Evolutionary conservation across 1,140 invertebrate species (phyloP).

Genomic region (Brachionus rotundiformis): DNA sequence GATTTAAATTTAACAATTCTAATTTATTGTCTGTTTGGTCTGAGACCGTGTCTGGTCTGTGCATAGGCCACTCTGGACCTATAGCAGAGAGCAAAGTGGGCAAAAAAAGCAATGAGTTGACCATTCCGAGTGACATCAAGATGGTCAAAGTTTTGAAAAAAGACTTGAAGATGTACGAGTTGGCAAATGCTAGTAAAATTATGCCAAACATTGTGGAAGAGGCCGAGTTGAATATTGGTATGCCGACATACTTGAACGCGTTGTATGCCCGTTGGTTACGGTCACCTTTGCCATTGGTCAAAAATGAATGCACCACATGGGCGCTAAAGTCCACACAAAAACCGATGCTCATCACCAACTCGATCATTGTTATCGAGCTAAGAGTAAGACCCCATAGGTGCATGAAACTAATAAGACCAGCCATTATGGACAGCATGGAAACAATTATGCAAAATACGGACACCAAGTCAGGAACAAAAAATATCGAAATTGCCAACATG

Average conservation of each 20-base stretch:
- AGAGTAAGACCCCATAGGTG: constrained; percentile 89
- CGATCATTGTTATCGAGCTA: constrained; percentile 97
- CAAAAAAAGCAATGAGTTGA: constrained; percentile 86
- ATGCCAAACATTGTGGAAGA: constrained; percentile 88
- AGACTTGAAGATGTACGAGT: constrained; percentile 94
- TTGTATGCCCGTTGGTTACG: constrained; percentile 74
- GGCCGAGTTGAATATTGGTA: constrained; percentile 91
- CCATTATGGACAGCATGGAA: constrained; percentile 89
- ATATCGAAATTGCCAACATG: constrained; percentile 93
- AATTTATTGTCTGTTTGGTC: no score
- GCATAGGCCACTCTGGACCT: constrained; percentile 54
- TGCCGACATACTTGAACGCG: constrained; percentile 81
- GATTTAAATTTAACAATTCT: no score
- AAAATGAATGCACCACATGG: constrained; percentile 94
- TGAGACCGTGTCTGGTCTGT: no score
- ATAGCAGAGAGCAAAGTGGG: constrained; percentile 80
- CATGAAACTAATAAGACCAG: constrained; percentile 95
- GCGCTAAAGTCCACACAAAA: constrained; percentile 96
- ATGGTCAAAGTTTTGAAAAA: constrained; percentile 98
- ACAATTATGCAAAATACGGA: constrained; percentile 92
- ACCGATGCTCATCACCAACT: constrained; percentile 96
- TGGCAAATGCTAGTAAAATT: constrained; percentile 79
- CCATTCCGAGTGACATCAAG: constrained; percentile 87
- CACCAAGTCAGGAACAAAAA: constrained; percentile 90
- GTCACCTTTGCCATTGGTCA: constrained; percentile 71